These are phyloP conservation scores for Myotis myotis DNA, from an alignment of 2,797 vertebrate species.

Conservation along the genomic window DNA sequence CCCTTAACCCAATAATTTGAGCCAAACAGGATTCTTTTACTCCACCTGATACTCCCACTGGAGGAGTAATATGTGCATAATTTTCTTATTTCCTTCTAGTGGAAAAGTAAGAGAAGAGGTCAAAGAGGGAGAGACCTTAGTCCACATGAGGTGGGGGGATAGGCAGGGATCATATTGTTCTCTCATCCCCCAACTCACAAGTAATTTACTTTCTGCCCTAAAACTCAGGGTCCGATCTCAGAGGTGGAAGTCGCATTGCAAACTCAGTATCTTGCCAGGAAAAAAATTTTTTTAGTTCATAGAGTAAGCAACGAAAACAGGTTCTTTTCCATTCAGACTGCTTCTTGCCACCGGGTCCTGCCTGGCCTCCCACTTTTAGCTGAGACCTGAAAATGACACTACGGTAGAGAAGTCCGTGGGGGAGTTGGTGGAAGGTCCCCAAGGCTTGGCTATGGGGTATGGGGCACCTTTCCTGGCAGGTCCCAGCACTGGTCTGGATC, in stretches of 20 bases:
- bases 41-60: neutral
- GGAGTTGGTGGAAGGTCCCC: too few species aligned
- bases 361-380: neutral
- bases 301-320: neutral
- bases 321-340: neutral
- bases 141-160: neutral
- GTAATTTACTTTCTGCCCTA: neutral
- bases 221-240: neutral
- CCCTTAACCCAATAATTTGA: neutral
- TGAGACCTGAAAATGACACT: neutral
- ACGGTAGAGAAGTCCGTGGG: neutral
- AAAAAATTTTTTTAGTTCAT: neutral
- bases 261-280: neutral
- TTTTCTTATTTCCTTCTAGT: neutral
- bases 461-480: neutral
- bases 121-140: neutral
- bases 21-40: neutral
- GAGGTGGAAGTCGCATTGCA: neutral
- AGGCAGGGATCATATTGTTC: neutral
- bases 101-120: neutral
- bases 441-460: neutral
- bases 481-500: fast-evolving
- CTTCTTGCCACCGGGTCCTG: neutral
- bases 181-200: neutral
- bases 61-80: neutral